These are phyloP conservation scores for Tillus elongatus DNA, from an alignment of 2,888 invertebrate species.

Conservation along the genomic window DNA sequence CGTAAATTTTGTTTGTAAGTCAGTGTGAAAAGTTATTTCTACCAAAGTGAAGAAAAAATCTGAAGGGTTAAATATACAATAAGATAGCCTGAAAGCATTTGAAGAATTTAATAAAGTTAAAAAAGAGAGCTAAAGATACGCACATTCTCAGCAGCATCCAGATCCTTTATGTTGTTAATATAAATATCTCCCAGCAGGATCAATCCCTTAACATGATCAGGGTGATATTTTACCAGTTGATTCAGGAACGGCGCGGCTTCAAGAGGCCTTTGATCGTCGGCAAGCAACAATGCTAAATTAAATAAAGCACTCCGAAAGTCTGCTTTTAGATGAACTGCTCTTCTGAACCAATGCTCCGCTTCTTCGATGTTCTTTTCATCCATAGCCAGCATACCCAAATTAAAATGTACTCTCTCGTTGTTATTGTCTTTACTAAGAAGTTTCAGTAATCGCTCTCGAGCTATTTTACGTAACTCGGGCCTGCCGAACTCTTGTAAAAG, in stretches of 20 bases:
- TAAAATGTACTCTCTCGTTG: slow-evolving; percentile 89
- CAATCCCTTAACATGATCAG: slow-evolving; percentile 88
- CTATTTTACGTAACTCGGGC: slow-evolving; percentile 67
- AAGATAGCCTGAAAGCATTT: too few species aligned
- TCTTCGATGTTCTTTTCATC: slow-evolving; percentile 82
- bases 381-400: slow-evolving; percentile 87
- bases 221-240: slow-evolving; percentile 82
- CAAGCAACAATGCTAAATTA: slow-evolving; percentile 81
- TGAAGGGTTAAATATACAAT: too few species aligned
- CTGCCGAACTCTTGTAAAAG: slow-evolving; percentile 83
- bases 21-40: too few species aligned
- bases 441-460: slow-evolving; percentile 70
- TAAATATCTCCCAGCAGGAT: slow-evolving; percentile 92
- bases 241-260: slow-evolving; percentile 90
- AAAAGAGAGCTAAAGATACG: too few species aligned
- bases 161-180: slow-evolving; percentile 88
- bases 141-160: slow-evolving; percentile 89
- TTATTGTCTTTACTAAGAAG: slow-evolving; percentile 66
- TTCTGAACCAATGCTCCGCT: slow-evolving; percentile 83
- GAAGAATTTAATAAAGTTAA: too few species aligned
- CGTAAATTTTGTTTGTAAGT: too few species aligned
- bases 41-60: too few species aligned
- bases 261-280: slow-evolving; percentile 78
- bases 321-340: slow-evolving; percentile 77
- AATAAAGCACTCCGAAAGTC: slow-evolving; percentile 91